These are phyloP conservation scores for Climacteris rufus DNA, from an alignment of 2,113 vertebrate genomes.

Conservation along the genomic window DNA sequence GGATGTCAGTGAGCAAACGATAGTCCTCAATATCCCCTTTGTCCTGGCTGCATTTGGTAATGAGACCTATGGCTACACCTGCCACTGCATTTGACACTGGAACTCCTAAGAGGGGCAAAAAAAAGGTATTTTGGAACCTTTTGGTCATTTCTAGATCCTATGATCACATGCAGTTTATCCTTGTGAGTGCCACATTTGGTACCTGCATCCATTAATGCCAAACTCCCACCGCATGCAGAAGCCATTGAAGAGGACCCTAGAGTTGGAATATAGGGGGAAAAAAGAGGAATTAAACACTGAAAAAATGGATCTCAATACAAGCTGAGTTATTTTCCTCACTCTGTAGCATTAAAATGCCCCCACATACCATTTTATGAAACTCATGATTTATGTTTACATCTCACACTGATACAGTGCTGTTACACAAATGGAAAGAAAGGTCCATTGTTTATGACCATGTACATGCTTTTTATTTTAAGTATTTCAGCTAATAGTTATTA, in stretches of 20 bases:
- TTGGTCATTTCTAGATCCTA: neutral
- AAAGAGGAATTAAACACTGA: neutral
- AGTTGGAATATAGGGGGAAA: neutral
- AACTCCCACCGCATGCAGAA: constrained; percentile 90
- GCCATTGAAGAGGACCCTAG: constrained; percentile 97
- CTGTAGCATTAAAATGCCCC: neutral
- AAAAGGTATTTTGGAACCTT: neutral
- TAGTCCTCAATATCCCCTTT: constrained; percentile 88
- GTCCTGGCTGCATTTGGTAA: constrained; percentile 78
- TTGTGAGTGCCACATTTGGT: neutral
- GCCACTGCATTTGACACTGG: constrained; percentile 89
- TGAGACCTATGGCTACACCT: constrained; percentile 90
- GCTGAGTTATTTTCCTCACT: neutral
- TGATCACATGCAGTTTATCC: neutral
- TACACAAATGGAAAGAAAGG: neutral
- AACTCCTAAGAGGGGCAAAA: constrained; percentile 78
- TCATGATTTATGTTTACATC: neutral
- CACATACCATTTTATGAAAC: neutral
- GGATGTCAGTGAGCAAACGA: constrained; percentile 91
- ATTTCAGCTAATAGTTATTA: neutral
- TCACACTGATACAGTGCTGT: neutral
- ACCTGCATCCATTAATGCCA: constrained; percentile 98
- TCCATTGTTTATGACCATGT: neutral
- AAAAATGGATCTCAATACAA: neutral
- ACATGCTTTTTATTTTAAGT: neutral